Percentiles rank a stretch among this genome's conserved stretches.
These are phyloP conservation scores for Neogale vison DNA, from an alignment of 2,113 vertebrate genomes.

Conservation along the genomic window DNA sequence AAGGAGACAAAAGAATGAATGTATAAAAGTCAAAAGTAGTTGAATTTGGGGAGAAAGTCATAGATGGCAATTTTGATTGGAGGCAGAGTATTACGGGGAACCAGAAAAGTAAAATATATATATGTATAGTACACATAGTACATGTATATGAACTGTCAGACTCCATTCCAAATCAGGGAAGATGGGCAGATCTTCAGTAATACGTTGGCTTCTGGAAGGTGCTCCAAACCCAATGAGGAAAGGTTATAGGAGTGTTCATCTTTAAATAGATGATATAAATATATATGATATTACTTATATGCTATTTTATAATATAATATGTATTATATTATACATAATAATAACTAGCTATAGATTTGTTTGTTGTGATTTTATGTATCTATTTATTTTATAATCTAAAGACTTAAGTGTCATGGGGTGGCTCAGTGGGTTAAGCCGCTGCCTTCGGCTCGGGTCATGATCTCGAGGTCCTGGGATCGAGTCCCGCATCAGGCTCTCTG, in stretches of 20 bases:
- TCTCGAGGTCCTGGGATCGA: no score
- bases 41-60: background rate
- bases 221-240: background rate
- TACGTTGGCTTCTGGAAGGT: background rate
- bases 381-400: background rate
- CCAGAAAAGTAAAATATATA: no score
- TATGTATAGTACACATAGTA: background rate
- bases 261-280: background rate
- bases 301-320: background rate
- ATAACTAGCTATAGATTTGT: background rate
- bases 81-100: fast-evolving
- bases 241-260: background rate
- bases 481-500: no score
- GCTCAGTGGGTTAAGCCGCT: no score
- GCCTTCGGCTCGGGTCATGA: no score
- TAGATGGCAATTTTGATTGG: background rate
- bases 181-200: background rate
- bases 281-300: background rate
- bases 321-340: background rate
- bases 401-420: background rate
- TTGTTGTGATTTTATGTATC: background rate
- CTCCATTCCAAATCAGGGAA: background rate
- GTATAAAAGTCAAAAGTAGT: background rate
- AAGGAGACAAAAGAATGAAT: background rate
- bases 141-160: background rate